Evolutionary conservation across 1,140 invertebrate species (phyloP).

Genomic region (Dendrolimus punctatus): DNA sequence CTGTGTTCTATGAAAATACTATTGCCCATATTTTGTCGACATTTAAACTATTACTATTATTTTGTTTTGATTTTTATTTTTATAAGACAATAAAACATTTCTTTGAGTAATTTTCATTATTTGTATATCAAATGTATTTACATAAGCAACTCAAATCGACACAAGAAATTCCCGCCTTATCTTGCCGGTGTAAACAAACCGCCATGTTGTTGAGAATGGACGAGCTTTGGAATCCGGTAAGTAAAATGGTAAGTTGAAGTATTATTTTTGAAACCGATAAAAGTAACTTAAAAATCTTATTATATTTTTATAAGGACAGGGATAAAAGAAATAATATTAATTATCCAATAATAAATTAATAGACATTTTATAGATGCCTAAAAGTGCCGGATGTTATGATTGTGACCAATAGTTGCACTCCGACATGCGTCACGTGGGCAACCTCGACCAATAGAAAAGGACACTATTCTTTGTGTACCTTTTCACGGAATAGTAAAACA

Average conservation of each 20-base stretch:
- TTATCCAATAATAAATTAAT: background rate
- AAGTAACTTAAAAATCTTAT: background rate
- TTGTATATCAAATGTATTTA: conserved; percentile 6
- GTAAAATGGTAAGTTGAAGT: conserved; percentile 25
- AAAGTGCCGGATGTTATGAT: conserved; percentile 29
- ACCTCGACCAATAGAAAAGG: conserved; percentile 50
- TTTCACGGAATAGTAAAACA: conserved; percentile 67
- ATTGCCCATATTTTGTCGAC: conserved; percentile 46
- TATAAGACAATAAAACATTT: conserved; percentile 43
- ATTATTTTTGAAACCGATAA: conserved; percentile 1
- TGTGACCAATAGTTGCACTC: conserved; percentile 41
- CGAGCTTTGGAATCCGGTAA: conserved; percentile 34
- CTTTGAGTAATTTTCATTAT: conserved; percentile 16
- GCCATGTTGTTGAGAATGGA: conserved; percentile 66
- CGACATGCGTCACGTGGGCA: conserved; percentile 52
- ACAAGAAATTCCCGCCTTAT: conserved; percentile 61
- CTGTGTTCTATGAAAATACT: conserved; percentile 31
- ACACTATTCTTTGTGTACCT: conserved; percentile 68
- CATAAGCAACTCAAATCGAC: conserved; percentile 25
- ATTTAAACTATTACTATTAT: conserved; percentile 23
- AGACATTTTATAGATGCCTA: conserved; percentile 28
- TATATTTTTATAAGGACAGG: no score
- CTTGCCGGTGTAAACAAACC: conserved; percentile 73
- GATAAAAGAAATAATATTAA: no score
- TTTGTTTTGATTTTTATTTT: conserved; percentile 22